These are phyloP conservation scores for Ploceus nigricollis DNA, from an alignment of 2,113 vertebrate species.

Conservation along the genomic window DNA sequence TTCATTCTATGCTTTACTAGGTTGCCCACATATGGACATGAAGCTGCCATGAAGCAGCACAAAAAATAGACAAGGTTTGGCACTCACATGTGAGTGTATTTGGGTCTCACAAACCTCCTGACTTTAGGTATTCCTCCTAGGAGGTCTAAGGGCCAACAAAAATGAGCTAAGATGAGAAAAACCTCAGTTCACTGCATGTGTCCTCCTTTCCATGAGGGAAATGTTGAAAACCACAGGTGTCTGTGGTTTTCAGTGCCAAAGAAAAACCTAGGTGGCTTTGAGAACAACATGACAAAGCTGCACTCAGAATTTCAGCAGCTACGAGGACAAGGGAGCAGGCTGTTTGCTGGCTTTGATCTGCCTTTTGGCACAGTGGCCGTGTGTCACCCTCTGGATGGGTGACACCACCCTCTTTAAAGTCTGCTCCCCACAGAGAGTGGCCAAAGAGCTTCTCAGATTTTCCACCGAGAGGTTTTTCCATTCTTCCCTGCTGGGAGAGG, in stretches of 20 bases:
- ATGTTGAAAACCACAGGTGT: not conserved
- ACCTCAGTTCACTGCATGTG: not conserved
- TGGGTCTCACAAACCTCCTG: not conserved
- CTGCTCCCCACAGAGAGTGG: not conserved
- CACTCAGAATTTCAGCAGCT: not conserved
- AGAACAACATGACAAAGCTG: not conserved
- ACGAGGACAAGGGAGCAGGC: not conserved
- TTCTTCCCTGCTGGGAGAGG: not conserved
- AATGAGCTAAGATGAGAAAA: not conserved
- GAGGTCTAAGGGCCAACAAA: not conserved
- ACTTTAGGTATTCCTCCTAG: not conserved
- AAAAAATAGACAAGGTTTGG: not conserved
- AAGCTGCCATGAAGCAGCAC: not conserved
- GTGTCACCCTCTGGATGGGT: not conserved
- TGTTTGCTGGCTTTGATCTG: slow-evolving; percentile 2
- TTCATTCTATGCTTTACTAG: not conserved
- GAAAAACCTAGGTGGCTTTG: not conserved
- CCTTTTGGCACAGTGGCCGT: fast-evolving
- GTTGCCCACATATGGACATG: not conserved
- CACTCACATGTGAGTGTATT: not conserved
- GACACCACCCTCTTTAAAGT: not conserved
- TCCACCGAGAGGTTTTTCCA: not conserved
- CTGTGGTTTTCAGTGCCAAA: not conserved
- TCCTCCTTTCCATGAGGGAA: not conserved
- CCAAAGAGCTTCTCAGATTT: slow-evolving; percentile 22